Conservation (phyloP, 2,797 vertebrate species). For the Pseudocheirus occidentalis region DNA sequence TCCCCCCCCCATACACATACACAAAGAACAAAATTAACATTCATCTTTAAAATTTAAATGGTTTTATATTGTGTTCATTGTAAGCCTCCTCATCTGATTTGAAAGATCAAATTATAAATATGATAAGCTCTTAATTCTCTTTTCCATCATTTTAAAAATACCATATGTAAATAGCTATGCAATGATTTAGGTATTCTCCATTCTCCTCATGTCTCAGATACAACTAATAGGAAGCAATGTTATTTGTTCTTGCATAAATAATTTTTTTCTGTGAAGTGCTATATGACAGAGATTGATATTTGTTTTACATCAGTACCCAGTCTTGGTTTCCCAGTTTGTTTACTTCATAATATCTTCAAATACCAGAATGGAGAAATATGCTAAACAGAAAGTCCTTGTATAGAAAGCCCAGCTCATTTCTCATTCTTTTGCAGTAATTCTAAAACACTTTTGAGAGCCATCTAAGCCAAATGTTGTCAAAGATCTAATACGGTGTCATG, state of each 20-base stretch:
- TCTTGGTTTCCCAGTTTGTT: slow-evolving; percentile 47
- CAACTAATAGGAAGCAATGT: slow-evolving; percentile 59
- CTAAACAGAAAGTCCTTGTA: slow-evolving; percentile 52
- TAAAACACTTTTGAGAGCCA: slow-evolving; percentile 20
- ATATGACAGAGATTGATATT: slow-evolving; percentile 56
- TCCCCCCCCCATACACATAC: background rate
- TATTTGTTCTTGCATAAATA: slow-evolving; percentile 70
- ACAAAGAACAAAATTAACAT: background rate
- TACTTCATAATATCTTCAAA: slow-evolving; percentile 41
- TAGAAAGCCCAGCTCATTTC: slow-evolving; percentile 42
- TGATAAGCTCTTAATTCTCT: slow-evolving; percentile 62
- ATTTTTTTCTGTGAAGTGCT: slow-evolving; percentile 64
- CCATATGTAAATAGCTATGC: slow-evolving; percentile 50
- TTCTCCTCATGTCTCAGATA: slow-evolving; percentile 42
- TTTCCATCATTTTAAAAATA: slow-evolving; percentile 62
- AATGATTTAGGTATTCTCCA: slow-evolving; percentile 35
- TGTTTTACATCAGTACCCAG: slow-evolving; percentile 32
- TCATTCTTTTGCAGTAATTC: slow-evolving; percentile 57
- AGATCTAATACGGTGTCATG: slow-evolving; percentile 61
- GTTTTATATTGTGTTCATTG: slow-evolving; percentile 47
- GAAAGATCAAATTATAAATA: slow-evolving; percentile 66
- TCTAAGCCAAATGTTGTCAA: slow-evolving; percentile 47
- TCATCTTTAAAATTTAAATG: slow-evolving; percentile 55
- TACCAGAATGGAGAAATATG: slow-evolving; percentile 44
- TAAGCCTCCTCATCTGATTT: slow-evolving; percentile 68